A percentile compares a stretch with the other conserved stretches of the same genome.
These are phyloP conservation scores for Vidua chalybeata DNA, from an alignment of 2,113 vertebrate genomes.

Conservation along the genomic window DNA sequence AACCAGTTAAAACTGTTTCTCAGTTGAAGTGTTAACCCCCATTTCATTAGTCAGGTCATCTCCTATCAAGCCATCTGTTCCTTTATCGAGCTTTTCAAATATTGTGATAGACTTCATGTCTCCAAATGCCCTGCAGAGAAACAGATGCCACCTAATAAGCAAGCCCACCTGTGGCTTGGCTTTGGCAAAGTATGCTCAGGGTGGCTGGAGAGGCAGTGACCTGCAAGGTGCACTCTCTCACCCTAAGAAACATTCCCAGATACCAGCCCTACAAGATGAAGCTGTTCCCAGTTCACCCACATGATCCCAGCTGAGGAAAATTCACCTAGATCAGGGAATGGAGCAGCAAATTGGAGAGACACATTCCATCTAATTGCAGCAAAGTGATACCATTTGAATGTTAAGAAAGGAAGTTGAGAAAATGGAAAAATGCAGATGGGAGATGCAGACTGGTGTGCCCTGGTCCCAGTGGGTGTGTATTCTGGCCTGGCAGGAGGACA, in stretches of 20 bases:
- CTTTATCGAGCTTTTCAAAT: not conserved
- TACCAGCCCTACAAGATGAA: not conserved
- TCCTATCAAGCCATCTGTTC: conserved; percentile 17
- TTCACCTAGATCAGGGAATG: not conserved
- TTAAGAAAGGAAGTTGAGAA: not conserved
- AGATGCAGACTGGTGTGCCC: not conserved
- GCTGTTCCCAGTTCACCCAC: not conserved
- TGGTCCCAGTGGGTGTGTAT: accelerated
- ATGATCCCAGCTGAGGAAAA: not conserved
- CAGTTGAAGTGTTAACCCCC: not conserved
- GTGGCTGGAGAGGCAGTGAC: not conserved
- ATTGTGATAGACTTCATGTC: not conserved
- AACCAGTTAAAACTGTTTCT: not conserved
- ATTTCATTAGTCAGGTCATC: not conserved
- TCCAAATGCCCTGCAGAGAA: not conserved
- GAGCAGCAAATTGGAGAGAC: not conserved
- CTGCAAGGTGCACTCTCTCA: not conserved
- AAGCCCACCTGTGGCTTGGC: not conserved
- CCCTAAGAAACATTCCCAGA: not conserved
- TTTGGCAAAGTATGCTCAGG: not conserved
- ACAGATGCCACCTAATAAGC: not conserved
- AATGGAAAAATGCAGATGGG: not conserved
- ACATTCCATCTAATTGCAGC: not conserved
- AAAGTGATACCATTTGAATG: not conserved
- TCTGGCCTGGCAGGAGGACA: not conserved